Conservation (phyloP, 2,888 invertebrate species). For the Morpho achilles region DNA sequence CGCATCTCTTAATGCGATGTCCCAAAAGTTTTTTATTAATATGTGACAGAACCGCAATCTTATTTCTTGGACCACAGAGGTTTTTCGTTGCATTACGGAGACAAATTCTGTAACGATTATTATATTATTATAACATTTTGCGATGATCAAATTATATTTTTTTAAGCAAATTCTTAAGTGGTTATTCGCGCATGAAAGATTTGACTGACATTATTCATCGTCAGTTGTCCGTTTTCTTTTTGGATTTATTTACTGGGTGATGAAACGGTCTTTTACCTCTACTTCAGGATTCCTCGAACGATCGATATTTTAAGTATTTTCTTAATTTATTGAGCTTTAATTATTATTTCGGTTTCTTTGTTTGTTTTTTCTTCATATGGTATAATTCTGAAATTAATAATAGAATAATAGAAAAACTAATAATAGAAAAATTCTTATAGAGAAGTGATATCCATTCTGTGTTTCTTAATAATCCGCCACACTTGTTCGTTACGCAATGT, state of each 20-base stretch:
- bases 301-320: too few species aligned
- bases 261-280: conserved; percentile 11
- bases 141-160: conserved; percentile 52
- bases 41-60: conserved; percentile 26
- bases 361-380: too few species aligned
- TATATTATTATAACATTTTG: conserved; percentile 48
- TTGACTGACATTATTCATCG: conserved; percentile 62
- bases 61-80: conserved; percentile 14
- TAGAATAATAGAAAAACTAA: too few species aligned
- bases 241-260: conserved; percentile 16
- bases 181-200: conserved; percentile 57
- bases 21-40: conserved; percentile 62
- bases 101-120: conserved; percentile 36
- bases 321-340: too few species aligned
- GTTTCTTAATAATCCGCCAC: too few species aligned
- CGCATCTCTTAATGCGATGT: conserved; percentile 61
- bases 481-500: too few species aligned
- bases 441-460: too few species aligned
- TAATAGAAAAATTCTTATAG: too few species aligned
- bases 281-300: not conserved
- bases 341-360: too few species aligned
- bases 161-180: conserved; percentile 50
- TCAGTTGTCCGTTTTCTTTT: conserved; percentile 43
- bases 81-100: conserved; percentile 28
- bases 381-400: too few species aligned